Conservation (phyloP, 2,797 vertebrate species). For the Falco concolor region DNA sequence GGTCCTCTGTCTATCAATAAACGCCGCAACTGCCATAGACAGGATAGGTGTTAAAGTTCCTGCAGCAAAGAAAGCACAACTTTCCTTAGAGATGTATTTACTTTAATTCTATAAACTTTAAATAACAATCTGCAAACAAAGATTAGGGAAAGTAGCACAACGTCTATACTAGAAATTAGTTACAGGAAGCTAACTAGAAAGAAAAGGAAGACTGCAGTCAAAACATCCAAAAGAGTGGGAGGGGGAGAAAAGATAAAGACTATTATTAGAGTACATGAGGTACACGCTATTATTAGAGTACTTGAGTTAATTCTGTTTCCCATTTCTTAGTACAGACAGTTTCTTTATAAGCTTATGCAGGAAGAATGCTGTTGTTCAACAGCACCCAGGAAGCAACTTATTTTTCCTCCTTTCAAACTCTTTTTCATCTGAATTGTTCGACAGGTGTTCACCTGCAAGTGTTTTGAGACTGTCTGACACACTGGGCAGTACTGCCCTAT, state of each 20-base stretch:
- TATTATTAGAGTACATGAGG: neutral
- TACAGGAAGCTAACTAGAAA: neutral
- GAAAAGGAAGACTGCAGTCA: neutral
- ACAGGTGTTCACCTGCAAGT: neutral
- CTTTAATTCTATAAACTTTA: neutral
- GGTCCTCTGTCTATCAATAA: neutral
- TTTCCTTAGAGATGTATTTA: neutral
- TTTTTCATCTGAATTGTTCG: neutral
- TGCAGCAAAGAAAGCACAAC: neutral
- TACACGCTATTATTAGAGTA: neutral
- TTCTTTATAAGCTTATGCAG: neutral
- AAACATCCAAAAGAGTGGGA: neutral
- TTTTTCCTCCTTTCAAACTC: neutral
- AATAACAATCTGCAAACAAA: neutral
- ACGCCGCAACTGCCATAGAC: neutral
- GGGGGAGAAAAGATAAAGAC: neutral
- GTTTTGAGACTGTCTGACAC: neutral
- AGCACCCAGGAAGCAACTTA: neutral
- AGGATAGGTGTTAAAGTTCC: neutral
- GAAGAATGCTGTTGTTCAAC: neutral
- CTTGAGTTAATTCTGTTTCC: neutral
- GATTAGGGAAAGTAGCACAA: neutral
- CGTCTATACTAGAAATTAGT: neutral
- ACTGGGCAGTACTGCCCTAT: neutral
- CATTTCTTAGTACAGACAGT: neutral